These are phyloP conservation scores for Dromius quadrimaculatus DNA, from an alignment of 2,888 invertebrate genomes.

Conservation along the genomic window DNA sequence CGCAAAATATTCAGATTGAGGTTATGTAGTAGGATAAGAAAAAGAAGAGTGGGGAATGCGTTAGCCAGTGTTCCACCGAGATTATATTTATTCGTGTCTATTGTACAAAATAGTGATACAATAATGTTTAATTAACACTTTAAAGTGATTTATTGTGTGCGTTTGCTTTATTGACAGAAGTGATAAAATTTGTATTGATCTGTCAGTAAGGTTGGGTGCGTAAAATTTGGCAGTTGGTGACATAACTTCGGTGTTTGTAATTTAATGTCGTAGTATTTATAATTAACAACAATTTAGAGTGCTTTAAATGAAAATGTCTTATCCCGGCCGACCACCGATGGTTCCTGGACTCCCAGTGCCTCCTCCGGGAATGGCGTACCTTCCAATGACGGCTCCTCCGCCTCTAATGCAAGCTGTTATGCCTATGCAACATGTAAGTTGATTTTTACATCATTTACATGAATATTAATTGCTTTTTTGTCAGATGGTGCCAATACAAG, in stretches of 20 bases:
- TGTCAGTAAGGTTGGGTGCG: constrained; percentile 54
- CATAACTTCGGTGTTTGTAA: constrained; percentile 48
- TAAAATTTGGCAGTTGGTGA: constrained; percentile 51
- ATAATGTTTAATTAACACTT: constrained; percentile 36
- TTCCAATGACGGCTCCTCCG: constrained; percentile 75
- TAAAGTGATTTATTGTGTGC: constrained; percentile 10
- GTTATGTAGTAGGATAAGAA: constrained; percentile 28
- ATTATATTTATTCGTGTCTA: constrained; percentile 31
- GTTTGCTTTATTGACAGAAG: constrained; percentile 3
- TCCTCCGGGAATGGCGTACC: constrained; percentile 72
- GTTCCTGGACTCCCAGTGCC: constrained; percentile 81
- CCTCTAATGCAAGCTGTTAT: constrained; percentile 79
- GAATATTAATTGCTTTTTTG: constrained; percentile 50
- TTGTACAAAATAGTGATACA: constrained; percentile 46
- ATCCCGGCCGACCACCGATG: constrained; percentile 87
- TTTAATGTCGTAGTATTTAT: constrained; percentile 38
- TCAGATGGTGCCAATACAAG: constrained; percentile 71
- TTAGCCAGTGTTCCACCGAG: constrained; percentile 29
- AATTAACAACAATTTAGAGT: constrained; percentile 29
- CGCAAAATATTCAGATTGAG: constrained; percentile 2
- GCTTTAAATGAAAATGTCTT: constrained; percentile 77
- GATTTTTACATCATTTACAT: background rate
- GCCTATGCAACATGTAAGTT: constrained; percentile 81
- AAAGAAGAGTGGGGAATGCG: constrained; percentile 45
- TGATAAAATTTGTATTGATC: constrained; percentile 53